Evolutionary conservation across 2,888 invertebrate genomes (phyloP).

Genomic region (Hypomecis atomaria): DNA sequence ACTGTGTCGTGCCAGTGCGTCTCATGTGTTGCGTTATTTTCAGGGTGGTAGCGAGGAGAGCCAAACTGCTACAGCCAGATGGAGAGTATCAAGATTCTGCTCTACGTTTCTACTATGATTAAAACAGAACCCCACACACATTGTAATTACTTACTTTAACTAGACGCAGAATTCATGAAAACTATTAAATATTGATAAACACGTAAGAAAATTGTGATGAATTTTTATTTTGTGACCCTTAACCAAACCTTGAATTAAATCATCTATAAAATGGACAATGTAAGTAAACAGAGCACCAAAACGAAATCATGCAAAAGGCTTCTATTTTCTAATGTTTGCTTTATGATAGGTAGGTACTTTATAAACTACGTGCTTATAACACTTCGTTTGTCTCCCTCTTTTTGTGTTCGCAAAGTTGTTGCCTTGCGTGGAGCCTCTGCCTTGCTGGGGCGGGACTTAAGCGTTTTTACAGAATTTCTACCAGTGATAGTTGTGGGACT

Average conservation of each 20-base stretch:
- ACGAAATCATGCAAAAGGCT: background rate
- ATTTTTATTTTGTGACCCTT: constrained; percentile 16
- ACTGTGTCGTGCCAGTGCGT: background rate
- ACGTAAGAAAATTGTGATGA: background rate
- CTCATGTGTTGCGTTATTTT: constrained; percentile 10
- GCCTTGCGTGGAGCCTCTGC: constrained; percentile 54
- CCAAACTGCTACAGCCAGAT: constrained; percentile 12
- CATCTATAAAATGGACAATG: background rate
- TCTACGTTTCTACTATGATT: constrained; percentile 14
- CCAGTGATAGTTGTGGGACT: constrained; percentile 36
- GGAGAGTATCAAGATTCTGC: constrained; percentile 12
- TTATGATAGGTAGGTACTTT: no score
- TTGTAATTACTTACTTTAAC: background rate
- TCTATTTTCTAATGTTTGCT: no score
- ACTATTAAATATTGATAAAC: background rate
- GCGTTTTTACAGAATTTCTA: constrained; percentile 36
- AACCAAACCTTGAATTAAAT: background rate
- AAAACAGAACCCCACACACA: background rate
- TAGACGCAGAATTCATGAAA: background rate
- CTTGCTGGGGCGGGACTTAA: constrained; percentile 46
- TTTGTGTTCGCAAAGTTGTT: constrained; percentile 49
- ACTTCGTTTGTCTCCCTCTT: constrained; percentile 45
- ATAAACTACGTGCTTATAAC: constrained; percentile 11
- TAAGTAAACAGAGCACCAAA: background rate
- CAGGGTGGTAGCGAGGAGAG: constrained; percentile 37